Evolutionary conservation across 2,797 vertebrate genomes (phyloP), one percentile per base, ranked within the genome.

Genomic region (Sebastes reedi): DNA sequence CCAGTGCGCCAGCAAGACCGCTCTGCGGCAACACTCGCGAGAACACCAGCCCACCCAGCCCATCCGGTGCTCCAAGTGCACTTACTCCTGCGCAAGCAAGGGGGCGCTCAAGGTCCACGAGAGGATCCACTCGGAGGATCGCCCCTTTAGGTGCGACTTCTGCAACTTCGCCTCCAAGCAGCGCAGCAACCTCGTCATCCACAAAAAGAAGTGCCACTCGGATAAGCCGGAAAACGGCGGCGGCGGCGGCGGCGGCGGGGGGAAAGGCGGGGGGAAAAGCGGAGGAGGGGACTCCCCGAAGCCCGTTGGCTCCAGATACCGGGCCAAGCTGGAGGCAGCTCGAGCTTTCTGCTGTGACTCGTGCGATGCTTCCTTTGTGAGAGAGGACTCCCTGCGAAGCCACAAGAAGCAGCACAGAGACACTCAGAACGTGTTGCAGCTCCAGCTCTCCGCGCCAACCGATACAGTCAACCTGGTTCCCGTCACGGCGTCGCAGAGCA

Each of bases 91-190:
- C 91, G 95, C 96, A 94, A 99, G 93, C 96, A 97, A 95, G 92
- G 97, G 97, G 3, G 97, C 97, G 6, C 96, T 99, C 80, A 97
- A 96, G 78, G 94, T 97, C 27, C 98, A 99, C 3, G 96, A 98
- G 95, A 94, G 97, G 75, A 96, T 98, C 82, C 99, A 99, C 88
- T 97, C 97, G 0, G 95, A 98, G 59, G 98, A 99, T 72, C 95
- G 98, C 0, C 98, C 98, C 3, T 99, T 99, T 88, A 97, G 96
- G 74, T 99, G 98, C 34, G 92, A 93, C 5, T 90, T 95, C 83
- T 99, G 98, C 94, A 91, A 86, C 85, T 99, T 99, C 5, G 96
- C 98, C 83, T 98, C 97, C 87, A 99, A 99, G 90, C 98, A 98
- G 93, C 97, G 97, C 86, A 98, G 98, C 95, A 99, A 97, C 92